A percentile compares a stretch with the other conserved stretches of the same genome.
phyloP scores from a whole-genome alignment of 2,888 invertebrate species.

The Spilosoma lubricipeda region DNA sequence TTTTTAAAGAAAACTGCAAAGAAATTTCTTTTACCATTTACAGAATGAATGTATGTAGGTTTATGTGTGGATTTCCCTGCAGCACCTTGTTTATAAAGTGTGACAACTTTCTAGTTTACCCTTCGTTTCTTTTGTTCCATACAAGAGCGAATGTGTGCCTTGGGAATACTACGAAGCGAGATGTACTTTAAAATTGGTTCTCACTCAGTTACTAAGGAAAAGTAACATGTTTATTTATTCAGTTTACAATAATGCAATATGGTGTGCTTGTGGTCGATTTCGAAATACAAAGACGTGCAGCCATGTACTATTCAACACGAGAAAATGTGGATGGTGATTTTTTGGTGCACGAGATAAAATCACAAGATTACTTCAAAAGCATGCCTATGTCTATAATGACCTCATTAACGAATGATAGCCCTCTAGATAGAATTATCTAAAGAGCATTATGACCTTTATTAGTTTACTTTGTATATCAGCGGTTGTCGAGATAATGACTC shows the following conservation, averaged over 20 bases:
- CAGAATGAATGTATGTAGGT: conserved; percentile 23
- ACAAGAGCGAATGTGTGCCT: conserved; percentile 48
- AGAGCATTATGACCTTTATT: too few species aligned
- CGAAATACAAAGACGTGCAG: neutral
- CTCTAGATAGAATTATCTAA: too few species aligned
- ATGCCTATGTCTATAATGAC: neutral
- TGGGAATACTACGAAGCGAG: conserved; percentile 38
- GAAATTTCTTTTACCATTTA: neutral
- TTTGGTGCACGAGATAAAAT: neutral
- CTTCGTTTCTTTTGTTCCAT: conserved; percentile 51
- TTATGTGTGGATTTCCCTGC: conserved; percentile 36
- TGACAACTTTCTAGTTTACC: conserved; percentile 50
- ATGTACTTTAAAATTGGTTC: conserved; percentile 45
- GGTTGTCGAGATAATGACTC: too few species aligned
- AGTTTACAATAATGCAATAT: conserved; percentile 10
- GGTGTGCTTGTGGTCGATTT: neutral
- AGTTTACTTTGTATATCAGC: too few species aligned
- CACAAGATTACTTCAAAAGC: neutral
- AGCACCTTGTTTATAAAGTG: conserved; percentile 49
- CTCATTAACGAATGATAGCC: too few species aligned
- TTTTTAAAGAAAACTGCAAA: conserved; percentile 8
- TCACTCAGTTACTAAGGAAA: conserved; percentile 30
- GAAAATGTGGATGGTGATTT: neutral
- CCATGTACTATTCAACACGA: neutral
- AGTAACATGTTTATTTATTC: conserved; percentile 46